Base-by-base conservation (phyloP, 2,888 invertebrate genomes). In the Synanthedon myopaeformis region DNA sequence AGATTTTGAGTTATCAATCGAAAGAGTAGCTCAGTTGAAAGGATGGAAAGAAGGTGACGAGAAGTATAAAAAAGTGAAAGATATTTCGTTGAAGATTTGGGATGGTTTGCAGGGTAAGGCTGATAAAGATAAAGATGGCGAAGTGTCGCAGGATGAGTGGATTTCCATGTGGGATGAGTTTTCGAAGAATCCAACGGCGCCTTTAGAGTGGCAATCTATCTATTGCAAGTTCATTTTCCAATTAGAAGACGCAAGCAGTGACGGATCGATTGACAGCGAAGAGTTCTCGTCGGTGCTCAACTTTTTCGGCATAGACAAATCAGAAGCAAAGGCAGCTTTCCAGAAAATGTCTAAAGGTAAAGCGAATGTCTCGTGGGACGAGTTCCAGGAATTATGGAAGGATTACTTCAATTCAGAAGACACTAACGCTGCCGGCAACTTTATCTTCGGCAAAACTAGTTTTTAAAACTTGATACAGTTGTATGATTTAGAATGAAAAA, bases 191-290 rank as follows among this genome's bases (percentile, higher is more conserved):
- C 93, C 94, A 1, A 89, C 91, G 49, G 89, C 91, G 51, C 92
- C 93, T 41, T 88, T 92, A 57, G 94, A 94, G 57, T 96, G 96
- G 96, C 95, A 96, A 76, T 91, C 90, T 63, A 89, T 91, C 54
- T 96, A 96, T 81, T 92, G 94, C 91, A 92, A 93, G 71, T 94
- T 96, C 76, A 94, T 96, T 90, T 96, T 96, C 75, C 92, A 94
- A 64, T 84, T 96, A 56, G 94, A 95, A 77, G 96, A 96, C 69
- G 93, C 95, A 51, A 94, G 94, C 66, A 93, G 92, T 55, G 96
- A 96, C 68, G 82, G 81, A 1, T 64, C 68, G 0, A 96, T 96
- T 65, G 96, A 96, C 74, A 92, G 91, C 55, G 90, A 92, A 14
- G 96, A 96, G 74, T 96, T 95, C 77, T 91, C 92, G 3, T 90